Evolutionary conservation across 2,888 invertebrate genomes (phyloP).

Genomic region (Alentia gelatinosa): DNA sequence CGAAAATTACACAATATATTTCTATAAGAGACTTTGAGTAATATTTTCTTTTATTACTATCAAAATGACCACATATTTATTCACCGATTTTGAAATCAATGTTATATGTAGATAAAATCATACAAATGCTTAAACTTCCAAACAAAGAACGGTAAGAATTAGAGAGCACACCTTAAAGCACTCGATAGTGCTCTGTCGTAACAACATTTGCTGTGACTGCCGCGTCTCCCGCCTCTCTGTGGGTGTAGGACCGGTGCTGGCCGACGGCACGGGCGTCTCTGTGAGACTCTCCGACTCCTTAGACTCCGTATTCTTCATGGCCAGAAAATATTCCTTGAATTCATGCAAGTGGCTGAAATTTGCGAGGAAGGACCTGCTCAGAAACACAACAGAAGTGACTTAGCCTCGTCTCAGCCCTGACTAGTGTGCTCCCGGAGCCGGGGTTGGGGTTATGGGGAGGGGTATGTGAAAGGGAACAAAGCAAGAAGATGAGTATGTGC

Average conservation of each 20-base stretch:
- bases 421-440: constrained; percentile 25
- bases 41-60: too few species aligned
- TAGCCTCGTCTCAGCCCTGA: neutral
- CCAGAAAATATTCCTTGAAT: constrained; percentile 55
- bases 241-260: neutral
- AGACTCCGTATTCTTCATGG: constrained; percentile 5
- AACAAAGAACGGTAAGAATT: too few species aligned
- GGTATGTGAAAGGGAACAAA: neutral
- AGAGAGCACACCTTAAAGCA: constrained; percentile 14
- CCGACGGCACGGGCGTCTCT: neutral
- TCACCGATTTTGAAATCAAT: too few species aligned
- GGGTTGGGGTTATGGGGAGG: neutral
- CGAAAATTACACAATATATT: too few species aligned
- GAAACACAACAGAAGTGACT: constrained; percentile 35
- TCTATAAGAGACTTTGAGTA: too few species aligned
- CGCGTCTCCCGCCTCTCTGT: neutral
- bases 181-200: constrained; percentile 46
- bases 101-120: too few species aligned
- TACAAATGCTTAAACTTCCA: too few species aligned
- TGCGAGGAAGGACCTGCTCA: constrained; percentile 52
- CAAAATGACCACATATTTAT: too few species aligned
- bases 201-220: neutral
- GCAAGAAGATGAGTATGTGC: too few species aligned
- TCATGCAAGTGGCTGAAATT: constrained; percentile 57
- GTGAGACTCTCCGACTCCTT: neutral